Conservation (phyloP, 92 coral and sea anemone species). For the Palythoa grandis region DNA sequence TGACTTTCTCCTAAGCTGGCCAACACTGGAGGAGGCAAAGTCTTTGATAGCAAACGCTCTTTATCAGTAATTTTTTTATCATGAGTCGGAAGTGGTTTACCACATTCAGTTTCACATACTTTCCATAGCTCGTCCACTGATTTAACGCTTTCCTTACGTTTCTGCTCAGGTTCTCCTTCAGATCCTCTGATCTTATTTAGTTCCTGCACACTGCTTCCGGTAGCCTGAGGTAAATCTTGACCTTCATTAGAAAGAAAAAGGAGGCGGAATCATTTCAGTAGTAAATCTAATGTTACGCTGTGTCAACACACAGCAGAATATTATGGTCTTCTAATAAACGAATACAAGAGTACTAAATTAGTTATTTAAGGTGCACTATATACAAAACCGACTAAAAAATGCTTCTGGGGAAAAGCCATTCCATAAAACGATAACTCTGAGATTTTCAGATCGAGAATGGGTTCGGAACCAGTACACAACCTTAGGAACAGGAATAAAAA, state of each 20-base stretch:
- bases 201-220: not conserved
- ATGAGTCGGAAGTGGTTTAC: not conserved
- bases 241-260: not conserved
- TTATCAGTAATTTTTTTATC: too few relatives aligned
- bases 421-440: too few relatives aligned
- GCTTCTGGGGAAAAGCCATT: too few relatives aligned
- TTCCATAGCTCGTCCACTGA: not conserved
- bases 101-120: not conserved
- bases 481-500: too few relatives aligned
- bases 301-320: not conserved
- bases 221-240: not conserved
- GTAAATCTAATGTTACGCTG: not conserved
- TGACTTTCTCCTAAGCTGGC: not conserved
- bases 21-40: not conserved
- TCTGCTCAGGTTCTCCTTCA: not conserved
- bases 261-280: not conserved
- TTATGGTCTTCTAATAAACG: too few relatives aligned
- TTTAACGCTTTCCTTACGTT: not conserved
- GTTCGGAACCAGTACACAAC: too few relatives aligned
- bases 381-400: too few relatives aligned
- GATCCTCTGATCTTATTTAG: not conserved
- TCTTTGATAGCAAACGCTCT: not conserved
- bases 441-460: too few relatives aligned
- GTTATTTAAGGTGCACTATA: too few relatives aligned
- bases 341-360: too few relatives aligned